Percentiles rank a stretch among this genome's conserved stretches.
phyloP scores from a whole-genome alignment of 2,888 invertebrate genomes.

The Anaspis maculata region DNA sequence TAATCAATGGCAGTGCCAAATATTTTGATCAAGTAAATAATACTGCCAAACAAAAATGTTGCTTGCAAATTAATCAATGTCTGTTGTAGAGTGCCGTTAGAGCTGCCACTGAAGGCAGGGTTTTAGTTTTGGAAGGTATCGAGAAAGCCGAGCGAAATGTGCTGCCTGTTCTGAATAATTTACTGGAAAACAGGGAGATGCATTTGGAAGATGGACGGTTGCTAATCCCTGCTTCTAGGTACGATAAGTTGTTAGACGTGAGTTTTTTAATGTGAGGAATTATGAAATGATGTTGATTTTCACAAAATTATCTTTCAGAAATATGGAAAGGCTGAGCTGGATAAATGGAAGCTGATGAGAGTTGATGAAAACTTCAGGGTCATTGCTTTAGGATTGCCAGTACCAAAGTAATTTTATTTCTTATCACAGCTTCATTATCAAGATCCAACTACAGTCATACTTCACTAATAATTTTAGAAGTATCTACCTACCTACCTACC shows the following conservation, averaged over 20 bases:
- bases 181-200: slow-evolving; percentile 96
- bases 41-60: neutral
- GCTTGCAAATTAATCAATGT: neutral
- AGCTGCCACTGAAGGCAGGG: slow-evolving; percentile 81
- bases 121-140: slow-evolving; percentile 88
- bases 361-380: slow-evolving; percentile 91
- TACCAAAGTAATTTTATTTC: slow-evolving; percentile 48
- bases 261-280: slow-evolving; percentile 1
- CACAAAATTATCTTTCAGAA: too few relatives aligned
- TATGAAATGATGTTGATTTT: slow-evolving; percentile 16
- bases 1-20: slow-evolving; percentile 74
- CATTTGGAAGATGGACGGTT: slow-evolving; percentile 95
- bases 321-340: slow-evolving; percentile 69
- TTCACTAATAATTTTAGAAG: slow-evolving; percentile 2
- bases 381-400: slow-evolving; percentile 85
- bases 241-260: slow-evolving; percentile 81
- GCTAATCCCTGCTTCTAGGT: slow-evolving; percentile 79
- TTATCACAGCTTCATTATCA: too few relatives aligned
- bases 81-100: slow-evolving; percentile 75
- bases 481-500: too few relatives aligned
- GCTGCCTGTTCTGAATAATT: slow-evolving; percentile 89
- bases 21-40: slow-evolving; percentile 86
- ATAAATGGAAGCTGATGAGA: slow-evolving; percentile 80
- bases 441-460: too few relatives aligned
- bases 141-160: slow-evolving; percentile 98